A percentile compares a stretch with the other conserved stretches of the same genome.
phyloP scores from a whole-genome alignment of 2,113 vertebrate species.

The Albula goreensis region DNA sequence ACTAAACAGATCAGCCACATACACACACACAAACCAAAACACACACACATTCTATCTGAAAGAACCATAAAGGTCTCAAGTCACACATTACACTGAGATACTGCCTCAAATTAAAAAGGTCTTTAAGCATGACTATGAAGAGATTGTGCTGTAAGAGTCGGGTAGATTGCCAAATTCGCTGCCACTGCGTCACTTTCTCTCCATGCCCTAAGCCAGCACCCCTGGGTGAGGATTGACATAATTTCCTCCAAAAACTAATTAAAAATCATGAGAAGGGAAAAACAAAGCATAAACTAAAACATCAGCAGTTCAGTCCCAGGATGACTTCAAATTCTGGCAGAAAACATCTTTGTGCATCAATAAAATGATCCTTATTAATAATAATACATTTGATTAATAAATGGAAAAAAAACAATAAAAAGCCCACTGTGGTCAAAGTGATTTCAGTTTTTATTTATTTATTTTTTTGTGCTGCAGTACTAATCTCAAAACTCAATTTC shows the following conservation, averaged over 20 bases:
- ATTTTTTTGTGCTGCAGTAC: conserved; percentile 37
- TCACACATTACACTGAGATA: conserved; percentile 4
- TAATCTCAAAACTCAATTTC: conserved; percentile 54
- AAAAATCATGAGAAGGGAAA: conserved; percentile 29
- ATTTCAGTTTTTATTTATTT: conserved; percentile 35
- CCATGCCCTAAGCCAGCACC: background rate
- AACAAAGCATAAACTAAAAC: conserved; percentile 34
- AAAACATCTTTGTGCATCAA: background rate
- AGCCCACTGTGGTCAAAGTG: conserved; percentile 14
- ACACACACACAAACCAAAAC: background rate
- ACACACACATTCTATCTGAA: background rate
- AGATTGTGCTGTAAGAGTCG: background rate
- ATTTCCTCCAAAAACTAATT: conserved; percentile 49
- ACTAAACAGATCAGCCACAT: background rate
- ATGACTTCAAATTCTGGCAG: background rate
- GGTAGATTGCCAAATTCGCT: conserved; percentile 15
- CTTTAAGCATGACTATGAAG: background rate
- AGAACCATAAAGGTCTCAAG: background rate
- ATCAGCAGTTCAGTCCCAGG: conserved; percentile 30
- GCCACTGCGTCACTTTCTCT: background rate
- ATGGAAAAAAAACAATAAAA: conserved; percentile 19
- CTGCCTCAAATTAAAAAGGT: conserved; percentile 10
- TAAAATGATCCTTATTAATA: background rate
- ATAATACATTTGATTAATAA: background rate
- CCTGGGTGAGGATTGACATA: conserved; percentile 28